Percentiles rank a stretch among this genome's conserved stretches.
phyloP scores from a whole-genome alignment of 30 jellyfish, hydroid and myxozoan species.

The Mastigias papua region DNA sequence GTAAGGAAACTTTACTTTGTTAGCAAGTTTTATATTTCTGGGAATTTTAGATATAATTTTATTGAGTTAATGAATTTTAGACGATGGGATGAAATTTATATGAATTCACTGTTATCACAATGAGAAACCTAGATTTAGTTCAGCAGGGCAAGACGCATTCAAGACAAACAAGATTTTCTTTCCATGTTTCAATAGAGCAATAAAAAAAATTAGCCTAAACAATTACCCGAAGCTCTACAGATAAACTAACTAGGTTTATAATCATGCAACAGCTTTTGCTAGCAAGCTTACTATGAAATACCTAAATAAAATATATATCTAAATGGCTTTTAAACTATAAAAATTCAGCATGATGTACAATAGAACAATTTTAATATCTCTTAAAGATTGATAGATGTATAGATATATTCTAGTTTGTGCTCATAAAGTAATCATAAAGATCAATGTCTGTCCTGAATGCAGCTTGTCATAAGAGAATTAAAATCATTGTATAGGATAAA shows the following conservation, averaged over 20 bases:
- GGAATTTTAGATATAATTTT: no score
- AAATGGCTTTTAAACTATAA: not conserved
- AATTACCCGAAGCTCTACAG: no score
- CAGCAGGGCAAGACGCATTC: slow-evolving; percentile 75
- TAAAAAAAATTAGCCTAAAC: slow-evolving; percentile 1
- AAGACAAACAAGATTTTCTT: slow-evolving; percentile 58
- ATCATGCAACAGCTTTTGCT: not conserved
- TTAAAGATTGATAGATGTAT: not conserved
- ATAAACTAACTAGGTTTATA: not conserved
- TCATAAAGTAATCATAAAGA: not conserved
- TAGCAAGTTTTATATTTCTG: no score
- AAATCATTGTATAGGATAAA: not conserved
- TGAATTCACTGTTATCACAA: not conserved
- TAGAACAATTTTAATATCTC: not conserved
- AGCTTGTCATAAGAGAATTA: slow-evolving; percentile 15
- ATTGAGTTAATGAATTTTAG: no score
- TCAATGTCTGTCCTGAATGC: slow-evolving; percentile 74
- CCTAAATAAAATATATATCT: not conserved
- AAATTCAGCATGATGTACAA: not conserved
- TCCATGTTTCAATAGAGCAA: not conserved
- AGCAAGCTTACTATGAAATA: no score
- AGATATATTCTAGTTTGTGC: not conserved
- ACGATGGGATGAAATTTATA: not conserved
- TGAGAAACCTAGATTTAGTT: not conserved
- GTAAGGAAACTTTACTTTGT: no score